Conservation (phyloP, 2,797 vertebrate species). For the Danio albolineatus region DNA sequence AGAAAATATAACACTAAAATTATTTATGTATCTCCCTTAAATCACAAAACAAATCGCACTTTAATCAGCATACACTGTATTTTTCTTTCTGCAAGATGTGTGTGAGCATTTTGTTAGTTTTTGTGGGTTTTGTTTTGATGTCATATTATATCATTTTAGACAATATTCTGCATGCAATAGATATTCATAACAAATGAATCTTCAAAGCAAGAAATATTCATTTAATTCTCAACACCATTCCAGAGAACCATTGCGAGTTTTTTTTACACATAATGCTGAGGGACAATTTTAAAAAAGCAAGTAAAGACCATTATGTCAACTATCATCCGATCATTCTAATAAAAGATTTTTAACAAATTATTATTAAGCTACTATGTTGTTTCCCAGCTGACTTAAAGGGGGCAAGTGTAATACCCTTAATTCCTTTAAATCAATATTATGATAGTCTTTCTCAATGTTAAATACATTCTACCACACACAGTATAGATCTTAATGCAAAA, state of each 20-base stretch:
- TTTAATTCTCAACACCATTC: too few relatives aligned
- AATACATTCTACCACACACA: neutral
- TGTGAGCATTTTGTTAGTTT: too few relatives aligned
- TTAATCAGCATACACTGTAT: too few relatives aligned
- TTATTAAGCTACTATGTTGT: neutral
- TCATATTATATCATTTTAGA: too few relatives aligned
- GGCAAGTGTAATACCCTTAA: neutral
- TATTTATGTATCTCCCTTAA: too few relatives aligned
- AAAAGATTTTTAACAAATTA: neutral
- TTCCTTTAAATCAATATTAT: neutral
- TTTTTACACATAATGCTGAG: too few relatives aligned
- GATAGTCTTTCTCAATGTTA: neutral
- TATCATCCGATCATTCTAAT: neutral
- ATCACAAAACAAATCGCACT: too few relatives aligned
- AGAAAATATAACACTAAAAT: too few relatives aligned
- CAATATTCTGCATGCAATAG: neutral
- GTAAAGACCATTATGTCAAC: neutral
- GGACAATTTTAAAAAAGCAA: neutral
- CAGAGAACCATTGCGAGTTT: too few relatives aligned
- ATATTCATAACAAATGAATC: neutral
- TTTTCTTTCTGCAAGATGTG: too few relatives aligned
- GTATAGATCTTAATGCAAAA: neutral
- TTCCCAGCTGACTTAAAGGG: neutral
- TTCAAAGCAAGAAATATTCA: too few relatives aligned
- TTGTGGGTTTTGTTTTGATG: too few relatives aligned